Evolutionary conservation across 1,140 invertebrate species (phyloP).

Genomic region (Drosophila neocordata): DNA sequence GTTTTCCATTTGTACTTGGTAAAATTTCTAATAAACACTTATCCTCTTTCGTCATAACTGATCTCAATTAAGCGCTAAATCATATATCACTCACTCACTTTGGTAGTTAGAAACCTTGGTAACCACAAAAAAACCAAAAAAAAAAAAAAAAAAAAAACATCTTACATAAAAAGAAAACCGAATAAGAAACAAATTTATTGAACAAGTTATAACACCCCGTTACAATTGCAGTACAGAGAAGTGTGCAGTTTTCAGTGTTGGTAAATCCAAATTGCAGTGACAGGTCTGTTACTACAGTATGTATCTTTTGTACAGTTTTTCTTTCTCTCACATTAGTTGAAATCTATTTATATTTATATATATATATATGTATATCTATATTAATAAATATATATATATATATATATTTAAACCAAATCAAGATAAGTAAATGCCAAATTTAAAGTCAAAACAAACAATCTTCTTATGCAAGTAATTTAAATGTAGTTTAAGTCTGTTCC

Average conservation of each 20-base stretch:
- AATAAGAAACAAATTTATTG: constrained; percentile 44
- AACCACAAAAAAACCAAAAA: constrained; percentile 15
- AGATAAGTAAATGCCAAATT: constrained; percentile 75
- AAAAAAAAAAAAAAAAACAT: constrained; percentile 19
- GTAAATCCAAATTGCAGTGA: constrained; percentile 57
- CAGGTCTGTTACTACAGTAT: constrained; percentile 69
- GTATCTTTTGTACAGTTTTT: constrained; percentile 74
- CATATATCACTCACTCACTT: background rate
- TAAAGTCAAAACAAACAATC: constrained; percentile 55
- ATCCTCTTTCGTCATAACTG: background rate
- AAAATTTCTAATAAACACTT: background rate
- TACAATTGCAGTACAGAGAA: constrained; percentile 76
- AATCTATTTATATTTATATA: background rate
- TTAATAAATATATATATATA: background rate
- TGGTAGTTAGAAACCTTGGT: constrained; percentile 4
- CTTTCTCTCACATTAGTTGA: constrained; percentile 29
- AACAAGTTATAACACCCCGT: constrained; percentile 32
- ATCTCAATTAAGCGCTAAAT: background rate
- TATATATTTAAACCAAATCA: background rate
- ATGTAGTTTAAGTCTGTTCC: constrained; percentile 75
- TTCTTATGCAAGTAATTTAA: constrained; percentile 72
- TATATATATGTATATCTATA: background rate
- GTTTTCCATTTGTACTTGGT: background rate
- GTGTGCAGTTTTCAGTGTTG: constrained; percentile 55
- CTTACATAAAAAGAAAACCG: constrained; percentile 13